A percentile compares a stretch with the other conserved stretches of the same genome.
Conservation (phyloP, 2,797 vertebrate species). For the Phalloptychus januarius region DNA sequence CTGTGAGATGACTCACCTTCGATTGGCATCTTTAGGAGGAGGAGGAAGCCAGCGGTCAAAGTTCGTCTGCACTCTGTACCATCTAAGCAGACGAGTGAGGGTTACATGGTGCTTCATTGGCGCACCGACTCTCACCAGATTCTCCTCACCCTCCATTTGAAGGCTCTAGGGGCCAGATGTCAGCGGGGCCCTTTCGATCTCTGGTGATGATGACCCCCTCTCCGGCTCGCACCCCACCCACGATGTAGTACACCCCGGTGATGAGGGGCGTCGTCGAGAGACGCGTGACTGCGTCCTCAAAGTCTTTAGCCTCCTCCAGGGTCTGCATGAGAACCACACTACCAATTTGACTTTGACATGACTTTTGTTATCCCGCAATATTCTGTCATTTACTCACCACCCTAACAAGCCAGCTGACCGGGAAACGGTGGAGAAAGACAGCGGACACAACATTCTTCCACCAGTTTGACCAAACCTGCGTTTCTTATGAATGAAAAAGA, state of each 20-base stretch:
- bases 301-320: conserved; percentile 84
- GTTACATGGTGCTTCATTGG: neutral
- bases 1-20: conserved; percentile 77
- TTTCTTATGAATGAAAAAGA: conserved; percentile 69
- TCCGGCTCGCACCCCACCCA: conserved; percentile 80
- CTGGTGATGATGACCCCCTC: conserved; percentile 92
- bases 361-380: neutral
- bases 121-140: neutral
- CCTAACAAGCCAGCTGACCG: conserved; percentile 91
- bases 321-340: conserved; percentile 73
- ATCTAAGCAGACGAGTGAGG: conserved; percentile 75
- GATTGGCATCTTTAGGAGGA: conserved; percentile 81
- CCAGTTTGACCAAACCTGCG: conserved; percentile 90
- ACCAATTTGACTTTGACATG: conserved; percentile 21
- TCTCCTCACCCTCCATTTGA: conserved; percentile 79
- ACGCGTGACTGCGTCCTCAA: conserved; percentile 84
- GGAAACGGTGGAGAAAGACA: conserved; percentile 80
- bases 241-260: conserved; percentile 91
- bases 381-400: conserved; percentile 80
- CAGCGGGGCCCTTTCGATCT: conserved; percentile 83
- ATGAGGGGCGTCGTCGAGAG: conserved; percentile 89
- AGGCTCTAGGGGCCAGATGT: conserved; percentile 91
- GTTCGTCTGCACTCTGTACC: conserved; percentile 95
- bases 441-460: conserved; percentile 91
- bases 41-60: conserved; percentile 91